These are phyloP conservation scores for Drymonia ruficornis DNA, from an alignment of 2,888 invertebrate genomes.

Conservation along the genomic window DNA sequence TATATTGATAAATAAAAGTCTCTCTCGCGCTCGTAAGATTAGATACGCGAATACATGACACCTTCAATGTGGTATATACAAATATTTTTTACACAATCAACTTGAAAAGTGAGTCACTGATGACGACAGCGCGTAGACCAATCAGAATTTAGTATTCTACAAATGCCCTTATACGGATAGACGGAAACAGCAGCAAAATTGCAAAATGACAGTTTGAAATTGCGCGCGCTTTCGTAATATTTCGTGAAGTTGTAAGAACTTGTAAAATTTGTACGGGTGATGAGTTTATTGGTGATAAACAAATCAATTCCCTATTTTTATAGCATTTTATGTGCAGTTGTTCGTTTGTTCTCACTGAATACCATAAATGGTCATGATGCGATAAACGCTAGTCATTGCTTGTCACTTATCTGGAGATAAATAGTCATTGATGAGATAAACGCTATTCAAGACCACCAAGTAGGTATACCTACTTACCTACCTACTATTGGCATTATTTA, in stretches of 20 bases:
- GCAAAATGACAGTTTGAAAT: slow-evolving; percentile 52
- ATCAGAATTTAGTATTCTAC: slow-evolving; percentile 81
- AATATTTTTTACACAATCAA: slow-evolving; percentile 54
- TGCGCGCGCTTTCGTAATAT: slow-evolving; percentile 44
- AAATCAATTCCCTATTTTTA: not conserved
- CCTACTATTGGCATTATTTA: no score
- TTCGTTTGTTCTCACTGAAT: not conserved
- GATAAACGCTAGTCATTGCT: not conserved
- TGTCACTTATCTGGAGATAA: not conserved
- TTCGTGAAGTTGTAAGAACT: not conserved
- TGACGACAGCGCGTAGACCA: slow-evolving; percentile 75
- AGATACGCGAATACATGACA: slow-evolving; percentile 53
- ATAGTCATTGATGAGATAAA: not conserved
- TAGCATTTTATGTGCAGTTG: not conserved
- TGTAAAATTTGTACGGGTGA: not conserved
- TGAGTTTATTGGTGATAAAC: not conserved
- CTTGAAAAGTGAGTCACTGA: slow-evolving; percentile 70
- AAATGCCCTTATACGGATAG: slow-evolving; percentile 88
- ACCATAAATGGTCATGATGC: slow-evolving; percentile 1
- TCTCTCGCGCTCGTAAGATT: slow-evolving; percentile 48
- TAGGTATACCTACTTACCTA: no score
- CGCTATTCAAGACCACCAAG: no score
- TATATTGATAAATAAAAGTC: slow-evolving; percentile 44
- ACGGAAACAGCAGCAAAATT: slow-evolving; percentile 64
- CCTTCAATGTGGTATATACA: slow-evolving; percentile 50